Percentiles rank a stretch among this genome's conserved stretches.
Conservation (phyloP, 1,140 invertebrate genomes). For the Drosophila prosaltans region DNA sequence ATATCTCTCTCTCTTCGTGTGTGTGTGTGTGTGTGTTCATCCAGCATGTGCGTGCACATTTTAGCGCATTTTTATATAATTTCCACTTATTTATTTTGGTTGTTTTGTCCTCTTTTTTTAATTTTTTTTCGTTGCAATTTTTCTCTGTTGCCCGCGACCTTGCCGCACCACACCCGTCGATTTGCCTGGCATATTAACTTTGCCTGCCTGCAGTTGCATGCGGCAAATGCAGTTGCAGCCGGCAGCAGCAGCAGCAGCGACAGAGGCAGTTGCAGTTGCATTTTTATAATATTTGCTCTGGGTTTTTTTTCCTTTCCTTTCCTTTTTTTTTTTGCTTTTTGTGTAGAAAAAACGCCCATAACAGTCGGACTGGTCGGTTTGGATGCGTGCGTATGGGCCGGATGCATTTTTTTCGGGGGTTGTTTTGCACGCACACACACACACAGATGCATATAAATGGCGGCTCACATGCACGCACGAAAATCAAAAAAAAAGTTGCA, state of each 20-base stretch:
- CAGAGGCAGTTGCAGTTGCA: conserved; percentile 30
- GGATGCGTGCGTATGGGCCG: conserved; percentile 41
- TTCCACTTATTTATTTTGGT: conserved; percentile 79
- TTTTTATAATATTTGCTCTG: conserved; percentile 57
- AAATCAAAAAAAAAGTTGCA: conserved; percentile 30
- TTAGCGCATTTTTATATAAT: conserved; percentile 82
- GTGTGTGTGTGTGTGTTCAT: conserved; percentile 34
- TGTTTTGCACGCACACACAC: conserved; percentile 62
- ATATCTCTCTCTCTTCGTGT: conserved; percentile 30
- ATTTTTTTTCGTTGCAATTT: conserved; percentile 14
- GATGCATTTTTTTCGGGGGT: conserved; percentile 65
- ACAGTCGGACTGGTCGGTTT: conserved; percentile 65
- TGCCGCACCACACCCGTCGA: conserved; percentile 60
- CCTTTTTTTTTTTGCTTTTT: conserved; percentile 30
- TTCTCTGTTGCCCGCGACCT: conserved; percentile 62
- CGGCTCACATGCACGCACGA: conserved; percentile 30
- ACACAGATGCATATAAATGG: not conserved
- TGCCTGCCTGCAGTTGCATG: conserved; percentile 34
- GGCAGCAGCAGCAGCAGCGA: conserved; percentile 21
- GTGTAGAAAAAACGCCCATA: conserved; percentile 74
- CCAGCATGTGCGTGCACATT: conserved; percentile 61
- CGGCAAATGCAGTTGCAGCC: conserved; percentile 15
- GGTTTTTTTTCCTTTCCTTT: conserved; percentile 28
- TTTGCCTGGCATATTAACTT: conserved; percentile 56
- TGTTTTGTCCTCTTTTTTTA: conserved; percentile 75